Evolutionary conservation across 1,140 invertebrate species (phyloP).

Genomic region (Galendromus occidentalis): DNA sequence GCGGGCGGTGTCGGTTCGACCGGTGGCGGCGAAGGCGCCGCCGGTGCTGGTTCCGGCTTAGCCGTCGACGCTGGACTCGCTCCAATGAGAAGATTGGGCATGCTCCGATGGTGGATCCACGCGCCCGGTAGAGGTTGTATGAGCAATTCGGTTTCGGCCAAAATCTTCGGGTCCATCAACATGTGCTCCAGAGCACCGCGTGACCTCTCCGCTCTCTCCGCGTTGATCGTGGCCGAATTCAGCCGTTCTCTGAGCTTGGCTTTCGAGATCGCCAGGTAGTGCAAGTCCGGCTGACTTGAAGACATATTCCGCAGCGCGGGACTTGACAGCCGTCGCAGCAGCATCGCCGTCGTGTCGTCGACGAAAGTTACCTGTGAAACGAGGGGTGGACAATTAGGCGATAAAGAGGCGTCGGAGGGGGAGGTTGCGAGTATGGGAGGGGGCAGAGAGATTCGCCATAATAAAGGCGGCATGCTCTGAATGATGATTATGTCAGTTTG

Average conservation of each 20-base stretch:
- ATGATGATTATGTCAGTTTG: too few species aligned
- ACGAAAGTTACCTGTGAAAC: not conserved
- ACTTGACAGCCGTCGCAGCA: not conserved
- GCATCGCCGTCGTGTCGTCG: not conserved
- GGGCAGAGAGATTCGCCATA: too few species aligned
- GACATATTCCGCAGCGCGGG: not conserved
- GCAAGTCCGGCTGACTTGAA: not conserved
- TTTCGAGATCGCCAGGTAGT: not conserved
- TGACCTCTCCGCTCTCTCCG: not conserved
- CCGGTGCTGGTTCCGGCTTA: too few species aligned
- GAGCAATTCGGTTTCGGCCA: not conserved
- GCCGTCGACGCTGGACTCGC: not conserved
- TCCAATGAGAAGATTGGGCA: not conserved
- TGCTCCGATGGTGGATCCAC: not conserved
- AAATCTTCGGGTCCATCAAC: not conserved
- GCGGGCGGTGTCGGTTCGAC: not conserved
- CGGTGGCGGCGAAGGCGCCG: too few species aligned
- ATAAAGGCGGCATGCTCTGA: too few species aligned
- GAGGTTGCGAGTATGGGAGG: too few species aligned
- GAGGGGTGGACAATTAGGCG: too few species aligned
- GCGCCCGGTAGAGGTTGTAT: not conserved
- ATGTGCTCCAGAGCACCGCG: not conserved
- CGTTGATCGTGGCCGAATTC: not conserved
- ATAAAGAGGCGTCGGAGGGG: too few species aligned
- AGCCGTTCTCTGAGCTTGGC: not conserved